Conservation (phyloP, 2,797 vertebrate genomes). For the Buphagus erythrorhynchus region DNA sequence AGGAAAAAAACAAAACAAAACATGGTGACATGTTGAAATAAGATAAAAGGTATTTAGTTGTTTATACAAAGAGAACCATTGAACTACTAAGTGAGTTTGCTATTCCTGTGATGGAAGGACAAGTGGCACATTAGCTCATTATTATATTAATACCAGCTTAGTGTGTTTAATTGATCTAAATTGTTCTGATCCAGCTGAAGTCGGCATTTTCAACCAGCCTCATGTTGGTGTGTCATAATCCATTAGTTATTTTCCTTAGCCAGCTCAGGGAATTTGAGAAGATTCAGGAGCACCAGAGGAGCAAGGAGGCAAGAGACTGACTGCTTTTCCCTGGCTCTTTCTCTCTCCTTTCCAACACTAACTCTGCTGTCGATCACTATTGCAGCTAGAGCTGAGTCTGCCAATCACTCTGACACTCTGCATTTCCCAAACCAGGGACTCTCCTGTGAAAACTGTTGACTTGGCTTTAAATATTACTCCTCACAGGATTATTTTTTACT, state of each 20-base stretch:
- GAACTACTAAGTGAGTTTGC: background rate
- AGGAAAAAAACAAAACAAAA: background rate
- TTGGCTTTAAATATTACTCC: background rate
- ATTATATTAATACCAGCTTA: constrained; percentile 33
- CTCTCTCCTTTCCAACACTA: background rate
- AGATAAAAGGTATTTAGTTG: background rate
- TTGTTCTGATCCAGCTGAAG: constrained; percentile 1
- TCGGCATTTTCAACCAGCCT: background rate
- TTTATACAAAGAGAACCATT: background rate
- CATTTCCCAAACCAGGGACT: background rate
- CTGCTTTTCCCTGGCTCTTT: background rate
- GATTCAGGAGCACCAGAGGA: background rate
- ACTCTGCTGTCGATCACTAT: background rate
- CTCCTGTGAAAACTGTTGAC: background rate
- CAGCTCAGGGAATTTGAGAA: background rate
- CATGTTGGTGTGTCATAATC: background rate
- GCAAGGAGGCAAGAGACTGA: background rate
- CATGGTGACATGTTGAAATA: fast-evolving
- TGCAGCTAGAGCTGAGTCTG: background rate
- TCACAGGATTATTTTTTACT: background rate
- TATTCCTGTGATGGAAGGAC: background rate
- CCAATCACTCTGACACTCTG: background rate
- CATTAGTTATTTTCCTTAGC: background rate
- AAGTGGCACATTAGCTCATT: constrained; percentile 6
- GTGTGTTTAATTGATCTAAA: constrained; percentile 20